Percentiles rank a stretch among this genome's conserved stretches.
Evolutionary conservation across 2,113 vertebrate genomes (phyloP).

Genomic region (Myotis brandtii): DNA sequence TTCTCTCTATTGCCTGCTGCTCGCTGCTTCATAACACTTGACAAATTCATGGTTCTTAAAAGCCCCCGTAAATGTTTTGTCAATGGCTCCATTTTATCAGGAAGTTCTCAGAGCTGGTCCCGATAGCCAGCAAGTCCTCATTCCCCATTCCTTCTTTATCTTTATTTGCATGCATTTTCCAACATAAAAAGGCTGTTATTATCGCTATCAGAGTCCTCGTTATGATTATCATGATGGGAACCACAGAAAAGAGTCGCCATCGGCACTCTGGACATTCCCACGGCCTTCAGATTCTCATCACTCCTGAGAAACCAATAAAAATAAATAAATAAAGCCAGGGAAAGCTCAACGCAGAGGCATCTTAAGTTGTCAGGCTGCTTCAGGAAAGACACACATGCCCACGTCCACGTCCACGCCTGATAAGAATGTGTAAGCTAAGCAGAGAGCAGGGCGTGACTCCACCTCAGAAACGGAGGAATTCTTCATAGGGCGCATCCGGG

Average conservation of each 20-base stretch:
- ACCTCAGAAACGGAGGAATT: not conserved
- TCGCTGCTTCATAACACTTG: conserved; percentile 81
- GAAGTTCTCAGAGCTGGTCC: conserved; percentile 69
- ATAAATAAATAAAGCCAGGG: conserved; percentile 15
- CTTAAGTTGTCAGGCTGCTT: not conserved
- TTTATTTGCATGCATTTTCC: conserved; percentile 75
- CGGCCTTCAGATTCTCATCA: not conserved
- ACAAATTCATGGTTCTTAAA: conserved; percentile 84
- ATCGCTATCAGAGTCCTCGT: not conserved
- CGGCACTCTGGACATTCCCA: conserved; percentile 62
- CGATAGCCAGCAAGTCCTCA: conserved; percentile 49
- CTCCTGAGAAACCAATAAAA: conserved; percentile 17
- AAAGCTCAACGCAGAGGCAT: not conserved
- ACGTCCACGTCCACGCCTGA: not conserved
- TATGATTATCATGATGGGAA: not conserved
- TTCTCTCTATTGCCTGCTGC: conserved; percentile 79
- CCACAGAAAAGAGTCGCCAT: conserved; percentile 15
- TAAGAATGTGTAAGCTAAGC: not conserved
- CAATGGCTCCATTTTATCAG: conserved; percentile 83
- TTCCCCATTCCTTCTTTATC: conserved; percentile 70
- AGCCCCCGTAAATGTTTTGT: conserved; percentile 80
- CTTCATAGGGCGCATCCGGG: not conserved
- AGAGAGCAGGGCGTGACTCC: not conserved
- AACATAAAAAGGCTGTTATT: conserved; percentile 51
- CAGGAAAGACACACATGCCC: not conserved